Evolutionary conservation across 2,113 vertebrate genomes (phyloP).

Genomic region (Poecilia latipinna): DNA sequence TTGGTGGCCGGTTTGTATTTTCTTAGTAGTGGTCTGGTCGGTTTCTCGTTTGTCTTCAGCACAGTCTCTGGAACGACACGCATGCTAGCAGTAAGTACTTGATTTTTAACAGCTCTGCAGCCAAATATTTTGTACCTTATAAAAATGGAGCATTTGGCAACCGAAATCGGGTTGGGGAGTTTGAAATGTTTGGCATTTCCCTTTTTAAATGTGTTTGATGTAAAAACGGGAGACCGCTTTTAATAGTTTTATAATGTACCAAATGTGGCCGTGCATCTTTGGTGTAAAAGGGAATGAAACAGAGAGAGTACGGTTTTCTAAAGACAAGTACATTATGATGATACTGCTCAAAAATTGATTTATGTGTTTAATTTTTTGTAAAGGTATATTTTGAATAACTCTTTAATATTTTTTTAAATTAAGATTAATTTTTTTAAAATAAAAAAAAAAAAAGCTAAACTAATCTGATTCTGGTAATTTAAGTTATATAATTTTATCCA

Average conservation of each 20-base stretch:
- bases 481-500: too few relatives aligned
- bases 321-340: not conserved
- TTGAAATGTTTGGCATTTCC: conserved; percentile 29
- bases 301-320: not conserved
- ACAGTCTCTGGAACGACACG: conserved; percentile 72
- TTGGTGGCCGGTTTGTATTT: conserved; percentile 65
- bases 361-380: too few relatives aligned
- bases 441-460: too few relatives aligned
- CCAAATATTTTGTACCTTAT: conserved; percentile 15
- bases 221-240: conserved; percentile 28
- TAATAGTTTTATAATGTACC: conserved; percentile 47
- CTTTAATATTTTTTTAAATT: too few relatives aligned
- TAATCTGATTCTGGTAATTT: too few relatives aligned
- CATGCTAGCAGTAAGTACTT: conserved; percentile 27
- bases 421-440: too few relatives aligned
- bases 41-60: conserved; percentile 66
- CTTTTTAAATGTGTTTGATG: conserved; percentile 46
- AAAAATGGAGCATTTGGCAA: conserved; percentile 19
- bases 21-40: conserved; percentile 73
- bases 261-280: conserved; percentile 17
- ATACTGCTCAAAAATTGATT: too few relatives aligned
- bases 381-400: too few relatives aligned
- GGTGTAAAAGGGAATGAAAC: conserved; percentile 6
- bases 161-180: conserved; percentile 14
- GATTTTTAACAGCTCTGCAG: conserved; percentile 8